Conservation (phyloP, 2,888 invertebrate species). For the Deilephila elpenor region DNA sequence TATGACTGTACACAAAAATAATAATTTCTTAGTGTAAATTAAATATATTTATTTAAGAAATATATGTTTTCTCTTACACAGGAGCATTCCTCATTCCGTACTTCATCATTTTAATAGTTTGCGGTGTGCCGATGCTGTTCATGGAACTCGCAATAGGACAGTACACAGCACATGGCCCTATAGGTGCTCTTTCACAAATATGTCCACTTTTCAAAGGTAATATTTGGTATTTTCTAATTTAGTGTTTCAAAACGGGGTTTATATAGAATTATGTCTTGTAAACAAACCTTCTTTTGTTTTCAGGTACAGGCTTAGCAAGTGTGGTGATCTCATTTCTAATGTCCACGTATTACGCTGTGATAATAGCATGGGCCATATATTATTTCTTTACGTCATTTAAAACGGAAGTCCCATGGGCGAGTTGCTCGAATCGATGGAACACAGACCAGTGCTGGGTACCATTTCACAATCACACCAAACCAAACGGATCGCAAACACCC, state of each 20-base stretch:
- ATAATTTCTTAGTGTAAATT: constrained; percentile 36
- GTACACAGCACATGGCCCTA: constrained; percentile 95
- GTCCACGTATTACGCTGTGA: constrained; percentile 97
- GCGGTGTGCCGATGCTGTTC: constrained; percentile 96
- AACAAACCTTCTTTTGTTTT: constrained; percentile 24
- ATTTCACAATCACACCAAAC: constrained; percentile 87
- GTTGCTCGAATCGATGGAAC: constrained; percentile 94
- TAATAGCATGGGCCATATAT: constrained; percentile 97
- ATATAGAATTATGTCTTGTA: not conserved
- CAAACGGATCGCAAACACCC: constrained; percentile 91
- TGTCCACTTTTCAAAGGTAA: constrained; percentile 97
- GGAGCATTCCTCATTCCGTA: constrained; percentile 98
- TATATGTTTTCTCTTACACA: constrained; percentile 72
- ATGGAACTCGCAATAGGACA: constrained; percentile 98
- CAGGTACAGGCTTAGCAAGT: constrained; percentile 96
- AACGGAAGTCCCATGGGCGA: constrained; percentile 94
- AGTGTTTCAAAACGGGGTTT: not conserved
- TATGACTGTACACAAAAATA: no score
- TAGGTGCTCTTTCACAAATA: constrained; percentile 95
- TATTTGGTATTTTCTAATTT: not conserved
- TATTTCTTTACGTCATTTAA: constrained; percentile 96
- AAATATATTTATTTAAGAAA: not conserved
- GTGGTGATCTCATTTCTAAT: constrained; percentile 97
- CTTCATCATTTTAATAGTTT: constrained; percentile 94
- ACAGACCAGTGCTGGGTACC: constrained; percentile 93